Evolutionary conservation across 1,140 invertebrate genomes (phyloP), one percentile per base, ranked within the genome.

Genomic region (Heliothis virescens): DNA sequence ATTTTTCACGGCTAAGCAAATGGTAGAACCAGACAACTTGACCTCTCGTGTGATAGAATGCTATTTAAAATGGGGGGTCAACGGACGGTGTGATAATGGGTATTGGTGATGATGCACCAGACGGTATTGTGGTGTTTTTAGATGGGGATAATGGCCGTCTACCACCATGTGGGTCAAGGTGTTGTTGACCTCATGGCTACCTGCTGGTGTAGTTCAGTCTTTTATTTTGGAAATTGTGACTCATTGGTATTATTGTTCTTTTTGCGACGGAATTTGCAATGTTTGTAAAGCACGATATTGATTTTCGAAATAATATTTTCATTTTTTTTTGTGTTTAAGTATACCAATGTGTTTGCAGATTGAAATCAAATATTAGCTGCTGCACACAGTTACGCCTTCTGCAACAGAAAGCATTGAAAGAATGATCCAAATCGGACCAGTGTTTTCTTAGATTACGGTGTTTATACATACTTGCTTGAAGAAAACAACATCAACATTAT

Each of bases 121-220:
- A 63, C 62, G 4, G 34, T 10, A 63, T 63, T 63, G 34, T 63
- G 62, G 2, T 16, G 15, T 3, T 63, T 12, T 34, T n/a, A 62
- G 26, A 62, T 9, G 12, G 26, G 29, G 5, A n/a, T 41, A 16
- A 47, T 47, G 62, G 9, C 62, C 41, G 15, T 41, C 62, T 47
- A 41, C 62, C 29, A 10, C n/a, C 26, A 63, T 63, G 34, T 63
- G n/a, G 62, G 62, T 47, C 62, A 63, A 63, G 62, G 62, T 41
- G 62, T 41, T 63, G 62, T 16, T 10, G 34, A 29, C 62, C 62
- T 63, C 11, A 47, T 15, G 13, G 2, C 11, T 26, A 29, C 21
- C 7, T n/a, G n/a, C n/a, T n/a, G 9, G 15, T 10, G 10, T 57
- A 57, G 9, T 1, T 9, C n/a, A 41, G 5, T 41, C 18, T 57